Conservation (phyloP, 2,888 invertebrate genomes). For the Nomada ruficornis region DNA sequence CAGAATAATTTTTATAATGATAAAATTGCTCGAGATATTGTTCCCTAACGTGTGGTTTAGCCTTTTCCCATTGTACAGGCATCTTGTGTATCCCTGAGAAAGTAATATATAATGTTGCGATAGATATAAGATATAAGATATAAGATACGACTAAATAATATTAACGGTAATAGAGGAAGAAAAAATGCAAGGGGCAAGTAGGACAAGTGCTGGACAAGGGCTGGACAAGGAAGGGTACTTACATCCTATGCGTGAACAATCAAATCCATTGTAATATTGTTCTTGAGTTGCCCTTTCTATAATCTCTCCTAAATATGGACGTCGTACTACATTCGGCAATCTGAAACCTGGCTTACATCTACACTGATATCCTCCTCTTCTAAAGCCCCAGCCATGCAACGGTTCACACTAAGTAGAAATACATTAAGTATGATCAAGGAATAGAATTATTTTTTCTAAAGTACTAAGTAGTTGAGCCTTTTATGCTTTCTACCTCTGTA, state of each 20-base stretch:
- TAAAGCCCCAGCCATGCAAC: conserved; percentile 97
- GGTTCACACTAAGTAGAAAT: conserved; percentile 92
- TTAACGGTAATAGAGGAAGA: not conserved
- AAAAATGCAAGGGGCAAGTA: not conserved
- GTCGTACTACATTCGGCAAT: conserved; percentile 93
- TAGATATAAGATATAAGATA: not conserved
- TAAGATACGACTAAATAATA: not conserved
- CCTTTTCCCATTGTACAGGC: conserved; percentile 93
- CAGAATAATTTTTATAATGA: conserved; percentile 90
- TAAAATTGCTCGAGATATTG: conserved; percentile 90
- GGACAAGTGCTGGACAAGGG: too few species aligned
- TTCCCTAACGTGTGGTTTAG: conserved; percentile 89
- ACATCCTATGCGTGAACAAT: conserved; percentile 97
- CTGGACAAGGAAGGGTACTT: too few species aligned
- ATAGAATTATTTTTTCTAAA: not conserved
- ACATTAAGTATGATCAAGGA: not conserved
- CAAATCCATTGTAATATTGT: conserved; percentile 96
- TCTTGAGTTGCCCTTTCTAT: conserved; percentile 96
- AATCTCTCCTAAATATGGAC: conserved; percentile 97
- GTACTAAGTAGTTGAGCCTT: not conserved
- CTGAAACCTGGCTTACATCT: conserved; percentile 95
- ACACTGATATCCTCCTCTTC: conserved; percentile 97
- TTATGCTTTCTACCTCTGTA: conserved; percentile 88
- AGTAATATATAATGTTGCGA: not conserved
- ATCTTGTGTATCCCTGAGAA: conserved; percentile 92